Conservation (phyloP, 2,888 invertebrate genomes). For the Dexiosoma caninum region DNA sequence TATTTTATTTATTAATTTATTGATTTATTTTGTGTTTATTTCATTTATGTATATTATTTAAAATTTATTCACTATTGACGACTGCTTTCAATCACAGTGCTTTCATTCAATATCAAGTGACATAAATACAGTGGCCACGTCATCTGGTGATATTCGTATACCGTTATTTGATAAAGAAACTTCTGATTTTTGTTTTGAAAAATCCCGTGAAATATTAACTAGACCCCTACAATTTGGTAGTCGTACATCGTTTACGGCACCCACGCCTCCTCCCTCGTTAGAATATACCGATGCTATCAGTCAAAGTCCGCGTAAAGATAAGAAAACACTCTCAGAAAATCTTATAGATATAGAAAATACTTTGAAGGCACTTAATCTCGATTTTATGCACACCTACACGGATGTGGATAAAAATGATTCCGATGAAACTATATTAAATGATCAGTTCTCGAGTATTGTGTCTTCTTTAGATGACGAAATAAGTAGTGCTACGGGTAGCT, state of each 20-base stretch:
- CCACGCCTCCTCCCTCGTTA: constrained; percentile 62
- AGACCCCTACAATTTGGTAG: constrained; percentile 78
- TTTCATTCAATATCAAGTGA: constrained; percentile 79
- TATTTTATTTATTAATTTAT: constrained; percentile 64
- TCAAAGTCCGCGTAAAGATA: constrained; percentile 65
- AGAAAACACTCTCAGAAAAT: constrained; percentile 76
- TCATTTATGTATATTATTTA: too few species aligned
- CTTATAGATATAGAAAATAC: constrained; percentile 78
- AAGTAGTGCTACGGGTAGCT: constrained; percentile 74
- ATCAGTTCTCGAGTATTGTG: constrained; percentile 73
- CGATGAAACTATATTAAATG: constrained; percentile 77
- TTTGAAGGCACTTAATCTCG: constrained; percentile 77
- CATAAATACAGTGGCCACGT: constrained; percentile 76
- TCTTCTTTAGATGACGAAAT: constrained; percentile 75
- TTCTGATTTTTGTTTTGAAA: constrained; percentile 85
- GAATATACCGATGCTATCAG: constrained; percentile 54
- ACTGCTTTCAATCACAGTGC: constrained; percentile 70
- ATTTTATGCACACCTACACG: constrained; percentile 78
- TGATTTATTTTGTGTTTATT: constrained; percentile 46
- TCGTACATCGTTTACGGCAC: constrained; percentile 56
- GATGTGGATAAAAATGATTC: constrained; percentile 78
- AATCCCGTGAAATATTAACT: constrained; percentile 83
- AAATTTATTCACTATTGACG: constrained; percentile 18
- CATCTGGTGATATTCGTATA: constrained; percentile 79
- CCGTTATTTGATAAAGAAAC: constrained; percentile 86